Percentiles rank a stretch among this genome's conserved stretches.
Conservation (phyloP, 64 coral and sea anemone species). For the Montipora sp. region DNA sequence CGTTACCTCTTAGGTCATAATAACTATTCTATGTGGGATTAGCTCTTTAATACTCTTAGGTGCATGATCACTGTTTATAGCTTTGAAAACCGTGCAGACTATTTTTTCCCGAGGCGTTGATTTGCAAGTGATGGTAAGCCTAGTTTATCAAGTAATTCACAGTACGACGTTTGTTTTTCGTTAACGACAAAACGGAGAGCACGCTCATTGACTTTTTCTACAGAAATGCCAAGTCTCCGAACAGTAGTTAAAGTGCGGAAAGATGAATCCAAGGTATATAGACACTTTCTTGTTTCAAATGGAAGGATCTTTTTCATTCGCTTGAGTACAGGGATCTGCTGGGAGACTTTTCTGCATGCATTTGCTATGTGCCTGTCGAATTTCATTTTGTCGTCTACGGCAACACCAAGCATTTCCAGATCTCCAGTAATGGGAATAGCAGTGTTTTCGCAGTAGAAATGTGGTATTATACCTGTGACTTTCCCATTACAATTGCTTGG, state of each 20-base stretch:
- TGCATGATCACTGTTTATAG: neutral
- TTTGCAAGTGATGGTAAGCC: too few species aligned
- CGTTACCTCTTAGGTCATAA: neutral
- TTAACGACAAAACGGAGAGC: too few species aligned
- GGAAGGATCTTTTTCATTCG: neutral
- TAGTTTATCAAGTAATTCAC: neutral
- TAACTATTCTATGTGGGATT: neutral
- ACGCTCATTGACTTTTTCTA: too few species aligned
- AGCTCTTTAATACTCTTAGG: neutral
- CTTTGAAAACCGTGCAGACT: neutral
- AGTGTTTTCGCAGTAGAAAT: slow-evolving; percentile 38
- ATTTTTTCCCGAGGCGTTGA: neutral
- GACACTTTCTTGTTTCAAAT: slow-evolving; percentile 17
- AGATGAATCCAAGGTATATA: slow-evolving; percentile 11
- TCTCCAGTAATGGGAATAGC: slow-evolving; percentile 12
- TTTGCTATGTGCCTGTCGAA: neutral
- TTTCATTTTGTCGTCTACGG: neutral
- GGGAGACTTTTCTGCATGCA: neutral
- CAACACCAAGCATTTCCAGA: neutral
- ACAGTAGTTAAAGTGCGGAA: slow-evolving; percentile 7
- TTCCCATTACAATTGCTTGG: slow-evolving; percentile 7
- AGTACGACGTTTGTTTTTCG: neutral
- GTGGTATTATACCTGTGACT: neutral
- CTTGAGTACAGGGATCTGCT: slow-evolving; percentile 1
- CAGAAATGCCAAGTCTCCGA: too few species aligned